Percentiles rank a stretch among this genome's conserved stretches.
phyloP scores from a whole-genome alignment of 2,888 invertebrate genomes.

The Ormyrus rosae region DNA sequence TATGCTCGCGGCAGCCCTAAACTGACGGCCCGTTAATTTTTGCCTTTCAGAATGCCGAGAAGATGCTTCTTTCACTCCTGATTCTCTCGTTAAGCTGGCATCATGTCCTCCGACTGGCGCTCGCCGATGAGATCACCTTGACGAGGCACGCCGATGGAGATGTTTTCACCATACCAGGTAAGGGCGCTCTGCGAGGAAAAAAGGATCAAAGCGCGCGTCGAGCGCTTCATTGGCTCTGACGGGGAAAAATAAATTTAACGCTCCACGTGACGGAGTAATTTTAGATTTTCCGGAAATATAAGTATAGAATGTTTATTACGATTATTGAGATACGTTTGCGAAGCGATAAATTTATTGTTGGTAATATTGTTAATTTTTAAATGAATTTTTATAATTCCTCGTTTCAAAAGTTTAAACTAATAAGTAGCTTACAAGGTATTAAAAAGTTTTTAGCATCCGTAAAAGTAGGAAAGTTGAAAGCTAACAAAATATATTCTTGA shows the following conservation, averaged over 20 bases:
- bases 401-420: too few relatives aligned
- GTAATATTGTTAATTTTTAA: too few relatives aligned
- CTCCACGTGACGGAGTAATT: too few relatives aligned
- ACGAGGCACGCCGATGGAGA: conserved; percentile 72
- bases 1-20: background rate
- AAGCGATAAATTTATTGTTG: too few relatives aligned
- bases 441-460: too few relatives aligned
- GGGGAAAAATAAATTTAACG: too few relatives aligned
- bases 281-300: too few relatives aligned
- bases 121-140: conserved; percentile 68
- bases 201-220: background rate
- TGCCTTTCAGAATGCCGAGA: conserved; percentile 72
- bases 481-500: conserved; percentile 1
- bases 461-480: too few relatives aligned
- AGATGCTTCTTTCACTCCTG: conserved; percentile 71
- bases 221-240: background rate
- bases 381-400: too few relatives aligned
- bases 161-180: conserved; percentile 72
- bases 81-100: conserved; percentile 65
- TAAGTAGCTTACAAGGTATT: too few relatives aligned
- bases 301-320: too few relatives aligned
- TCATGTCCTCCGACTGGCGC: conserved; percentile 62
- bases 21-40: conserved; percentile 44
- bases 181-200: conserved; percentile 28
- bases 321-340: too few relatives aligned